phyloP scores from a whole-genome alignment of 2,888 invertebrate species.

The Yponomeuta evonymella region DNA sequence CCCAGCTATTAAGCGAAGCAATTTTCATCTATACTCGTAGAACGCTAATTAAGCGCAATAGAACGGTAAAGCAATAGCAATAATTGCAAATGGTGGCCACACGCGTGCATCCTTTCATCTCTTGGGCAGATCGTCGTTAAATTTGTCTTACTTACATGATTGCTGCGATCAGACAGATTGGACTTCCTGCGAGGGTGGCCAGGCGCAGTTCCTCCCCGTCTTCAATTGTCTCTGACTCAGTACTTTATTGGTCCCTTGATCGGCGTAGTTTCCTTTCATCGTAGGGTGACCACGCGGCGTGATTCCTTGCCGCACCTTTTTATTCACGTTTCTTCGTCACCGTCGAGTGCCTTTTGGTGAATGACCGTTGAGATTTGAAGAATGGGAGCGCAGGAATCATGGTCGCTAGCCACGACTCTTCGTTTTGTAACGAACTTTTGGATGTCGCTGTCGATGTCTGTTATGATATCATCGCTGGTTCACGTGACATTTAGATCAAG shows the following conservation, averaged over 20 bases:
- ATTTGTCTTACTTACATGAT: slow-evolving; percentile 23
- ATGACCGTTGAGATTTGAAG: slow-evolving; percentile 62
- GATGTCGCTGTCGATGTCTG: slow-evolving; percentile 30
- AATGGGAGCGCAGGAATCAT: slow-evolving; percentile 70
- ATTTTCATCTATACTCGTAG: neutral
- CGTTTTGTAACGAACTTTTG: slow-evolving; percentile 43
- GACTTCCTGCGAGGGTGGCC: slow-evolving; percentile 61
- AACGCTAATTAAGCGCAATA: neutral
- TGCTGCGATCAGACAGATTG: slow-evolving; percentile 39
- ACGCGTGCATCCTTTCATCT: slow-evolving; percentile 20
- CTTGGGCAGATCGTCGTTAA: slow-evolving; percentile 20
- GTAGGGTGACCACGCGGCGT: slow-evolving; percentile 65
- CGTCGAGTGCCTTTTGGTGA: slow-evolving; percentile 65
- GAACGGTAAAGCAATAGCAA: slow-evolving; percentile 24
- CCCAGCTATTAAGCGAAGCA: neutral
- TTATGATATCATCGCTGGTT: slow-evolving; percentile 17
- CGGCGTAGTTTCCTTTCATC: slow-evolving; percentile 43
- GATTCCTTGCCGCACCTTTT: slow-evolving; percentile 69
- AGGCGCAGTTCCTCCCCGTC: slow-evolving; percentile 51
- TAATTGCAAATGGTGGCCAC: slow-evolving; percentile 22
- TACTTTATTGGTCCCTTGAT: slow-evolving; percentile 39
- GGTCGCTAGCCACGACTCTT: slow-evolving; percentile 51
- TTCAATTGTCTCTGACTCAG: slow-evolving; percentile 40
- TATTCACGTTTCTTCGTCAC: slow-evolving; percentile 62
- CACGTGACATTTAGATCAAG: slow-evolving; percentile 52